Conservation (phyloP, 2,113 vertebrate genomes). For the Ivindomyrus marchei region DNA sequence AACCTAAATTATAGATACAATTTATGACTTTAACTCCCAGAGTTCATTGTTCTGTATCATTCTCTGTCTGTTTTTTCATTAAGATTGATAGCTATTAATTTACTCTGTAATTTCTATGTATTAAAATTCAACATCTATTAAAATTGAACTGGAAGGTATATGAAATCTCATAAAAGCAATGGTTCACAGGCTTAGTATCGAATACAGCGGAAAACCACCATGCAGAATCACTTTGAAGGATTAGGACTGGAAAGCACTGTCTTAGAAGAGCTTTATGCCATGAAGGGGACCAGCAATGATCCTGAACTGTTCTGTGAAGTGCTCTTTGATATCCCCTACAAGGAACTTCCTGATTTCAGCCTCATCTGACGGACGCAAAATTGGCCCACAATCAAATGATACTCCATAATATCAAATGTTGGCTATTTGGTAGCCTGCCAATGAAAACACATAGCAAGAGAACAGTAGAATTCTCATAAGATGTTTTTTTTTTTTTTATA, state of each 20-base stretch:
- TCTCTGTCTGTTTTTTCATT: background rate
- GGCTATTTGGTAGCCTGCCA: background rate
- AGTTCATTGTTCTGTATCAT: background rate
- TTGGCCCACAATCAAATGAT: background rate
- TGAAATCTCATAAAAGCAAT: background rate
- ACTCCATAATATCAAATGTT: background rate
- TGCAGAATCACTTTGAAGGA: background rate
- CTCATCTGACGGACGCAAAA: background rate
- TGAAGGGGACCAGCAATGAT: background rate
- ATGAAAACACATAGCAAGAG: background rate
- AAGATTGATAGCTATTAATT: constrained; percentile 3
- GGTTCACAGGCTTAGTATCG: background rate
- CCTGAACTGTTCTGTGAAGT: background rate
- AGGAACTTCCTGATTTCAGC: background rate
- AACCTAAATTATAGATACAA: background rate
- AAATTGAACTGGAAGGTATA: background rate
- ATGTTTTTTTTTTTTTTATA: background rate
- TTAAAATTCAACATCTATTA: background rate
- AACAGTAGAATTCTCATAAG: background rate
- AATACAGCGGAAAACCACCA: background rate
- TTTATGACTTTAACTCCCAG: background rate
- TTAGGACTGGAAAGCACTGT: background rate
- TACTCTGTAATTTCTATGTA: background rate
- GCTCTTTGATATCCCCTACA: background rate
- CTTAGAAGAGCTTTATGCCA: background rate